A percentile compares a stretch with the other conserved stretches of the same genome.
phyloP scores from a whole-genome alignment of 2,113 vertebrate genomes.

The Phoxinus phoxinus region DNA sequence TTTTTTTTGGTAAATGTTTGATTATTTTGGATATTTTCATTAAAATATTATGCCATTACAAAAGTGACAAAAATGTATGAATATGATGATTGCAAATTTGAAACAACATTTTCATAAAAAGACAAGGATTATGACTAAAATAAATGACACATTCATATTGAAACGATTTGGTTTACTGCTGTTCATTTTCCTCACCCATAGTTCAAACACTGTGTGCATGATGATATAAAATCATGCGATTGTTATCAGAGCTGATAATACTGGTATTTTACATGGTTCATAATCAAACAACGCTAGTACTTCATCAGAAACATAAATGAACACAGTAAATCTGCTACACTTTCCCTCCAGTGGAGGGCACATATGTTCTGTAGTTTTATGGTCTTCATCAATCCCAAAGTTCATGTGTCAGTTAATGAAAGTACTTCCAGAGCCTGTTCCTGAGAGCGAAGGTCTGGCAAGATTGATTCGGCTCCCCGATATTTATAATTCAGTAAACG shows the following conservation, averaged over 20 bases:
- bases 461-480: constrained; percentile 39
- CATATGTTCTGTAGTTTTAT: constrained; percentile 39
- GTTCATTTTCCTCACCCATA: not conserved
- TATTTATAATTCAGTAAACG: constrained; percentile 55
- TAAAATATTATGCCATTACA: not conserved
- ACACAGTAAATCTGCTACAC: constrained; percentile 8
- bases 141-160: not conserved
- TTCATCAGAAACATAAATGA: constrained; percentile 6
- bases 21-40: not conserved
- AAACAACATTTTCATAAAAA: not conserved
- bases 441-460: constrained; percentile 30
- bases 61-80: not conserved
- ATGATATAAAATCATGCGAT: not conserved
- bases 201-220: not conserved
- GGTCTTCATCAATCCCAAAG: constrained; percentile 38
- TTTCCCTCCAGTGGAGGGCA: constrained; percentile 14
- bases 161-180: not conserved
- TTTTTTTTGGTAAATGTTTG: not conserved
- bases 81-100: not conserved
- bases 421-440: not conserved
- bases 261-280: not conserved
- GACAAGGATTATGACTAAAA: not conserved
- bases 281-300: constrained; percentile 1
- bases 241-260: not conserved
- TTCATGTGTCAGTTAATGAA: constrained; percentile 50